A percentile compares a stretch with the other conserved stretches of the same genome.
Evolutionary conservation across 2,797 vertebrate genomes (phyloP).

Genomic region (Acrocephalus scirpaceus): DNA sequence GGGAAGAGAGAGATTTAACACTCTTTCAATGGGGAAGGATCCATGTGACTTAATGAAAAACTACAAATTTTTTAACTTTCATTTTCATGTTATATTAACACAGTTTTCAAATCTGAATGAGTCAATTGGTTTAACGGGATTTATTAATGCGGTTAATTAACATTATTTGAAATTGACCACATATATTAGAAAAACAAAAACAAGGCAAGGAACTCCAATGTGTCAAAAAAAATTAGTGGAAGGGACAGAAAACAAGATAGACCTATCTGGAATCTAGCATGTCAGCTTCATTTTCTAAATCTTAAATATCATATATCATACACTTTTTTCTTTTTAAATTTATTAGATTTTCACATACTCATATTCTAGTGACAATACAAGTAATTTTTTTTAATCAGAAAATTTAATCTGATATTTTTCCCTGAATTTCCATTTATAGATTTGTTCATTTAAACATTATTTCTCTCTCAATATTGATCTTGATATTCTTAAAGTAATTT

Average conservation of each 20-base stretch:
- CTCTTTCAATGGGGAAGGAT: background rate
- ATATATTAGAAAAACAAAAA: background rate
- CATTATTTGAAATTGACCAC: background rate
- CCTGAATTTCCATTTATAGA: background rate
- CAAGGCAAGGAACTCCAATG: background rate
- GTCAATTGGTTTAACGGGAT: background rate
- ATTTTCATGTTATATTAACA: background rate
- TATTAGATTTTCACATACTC: background rate
- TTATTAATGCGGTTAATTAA: background rate
- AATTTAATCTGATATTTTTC: background rate
- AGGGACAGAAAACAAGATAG: background rate
- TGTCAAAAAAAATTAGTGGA: background rate
- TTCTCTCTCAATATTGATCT: background rate
- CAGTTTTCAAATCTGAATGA: background rate
- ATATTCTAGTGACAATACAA: background rate
- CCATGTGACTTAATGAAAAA: background rate
- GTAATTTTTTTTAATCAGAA: background rate
- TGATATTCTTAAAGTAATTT: background rate
- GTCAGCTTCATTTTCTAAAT: background rate
- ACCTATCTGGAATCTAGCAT: rapidly evolving
- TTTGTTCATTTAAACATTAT: background rate
- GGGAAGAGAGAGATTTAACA: background rate
- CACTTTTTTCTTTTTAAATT: background rate
- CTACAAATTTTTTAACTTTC: background rate
- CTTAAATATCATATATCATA: background rate